A percentile compares a stretch with the other conserved stretches of the same genome.
phyloP scores from a whole-genome alignment of 2,888 invertebrate species.

The Sialis lutaria region DNA sequence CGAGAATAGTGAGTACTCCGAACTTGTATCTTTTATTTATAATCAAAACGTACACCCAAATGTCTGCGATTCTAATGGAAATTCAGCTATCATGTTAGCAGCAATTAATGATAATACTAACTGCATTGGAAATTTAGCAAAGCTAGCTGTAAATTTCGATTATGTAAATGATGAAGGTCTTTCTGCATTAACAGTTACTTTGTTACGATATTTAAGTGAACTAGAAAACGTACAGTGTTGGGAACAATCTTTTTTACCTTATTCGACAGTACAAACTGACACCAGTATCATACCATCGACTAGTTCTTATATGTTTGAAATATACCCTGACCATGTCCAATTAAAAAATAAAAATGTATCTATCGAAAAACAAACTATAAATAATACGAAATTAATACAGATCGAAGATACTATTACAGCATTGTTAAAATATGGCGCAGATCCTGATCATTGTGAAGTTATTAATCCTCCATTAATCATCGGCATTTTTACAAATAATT shows the following conservation, averaged over 20 bases:
- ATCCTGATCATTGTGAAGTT: slow-evolving; percentile 19
- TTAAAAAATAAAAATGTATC: background rate
- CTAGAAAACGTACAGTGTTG: slow-evolving; percentile 15
- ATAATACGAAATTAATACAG: slow-evolving; percentile 6
- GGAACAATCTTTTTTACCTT: slow-evolving; percentile 27
- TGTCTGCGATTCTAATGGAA: slow-evolving; percentile 32
- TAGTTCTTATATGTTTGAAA: background rate
- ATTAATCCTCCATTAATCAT: slow-evolving; percentile 20
- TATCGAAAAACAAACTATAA: background rate
- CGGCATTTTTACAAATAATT: slow-evolving; percentile 18
- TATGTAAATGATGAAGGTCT: slow-evolving; percentile 34
- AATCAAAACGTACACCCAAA: slow-evolving; percentile 28
- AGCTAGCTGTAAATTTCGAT: slow-evolving; percentile 32
- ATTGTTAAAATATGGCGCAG: slow-evolving; percentile 18
- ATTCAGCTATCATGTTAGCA: slow-evolving; percentile 36
- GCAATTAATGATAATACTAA: slow-evolving; percentile 26
- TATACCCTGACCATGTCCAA: too few relatives aligned
- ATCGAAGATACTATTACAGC: slow-evolving; percentile 15
- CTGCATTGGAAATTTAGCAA: slow-evolving; percentile 25
- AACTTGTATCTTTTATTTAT: slow-evolving; percentile 23
- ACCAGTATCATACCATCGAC: background rate
- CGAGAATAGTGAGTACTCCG: slow-evolving; percentile 15
- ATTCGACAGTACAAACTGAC: background rate
- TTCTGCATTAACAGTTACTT: slow-evolving; percentile 28
- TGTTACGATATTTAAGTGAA: slow-evolving; percentile 25